Percentiles rank a stretch among this genome's conserved stretches.
Evolutionary conservation across 2,888 invertebrate genomes (phyloP).

Genomic region (Microctonus brassicae): DNA sequence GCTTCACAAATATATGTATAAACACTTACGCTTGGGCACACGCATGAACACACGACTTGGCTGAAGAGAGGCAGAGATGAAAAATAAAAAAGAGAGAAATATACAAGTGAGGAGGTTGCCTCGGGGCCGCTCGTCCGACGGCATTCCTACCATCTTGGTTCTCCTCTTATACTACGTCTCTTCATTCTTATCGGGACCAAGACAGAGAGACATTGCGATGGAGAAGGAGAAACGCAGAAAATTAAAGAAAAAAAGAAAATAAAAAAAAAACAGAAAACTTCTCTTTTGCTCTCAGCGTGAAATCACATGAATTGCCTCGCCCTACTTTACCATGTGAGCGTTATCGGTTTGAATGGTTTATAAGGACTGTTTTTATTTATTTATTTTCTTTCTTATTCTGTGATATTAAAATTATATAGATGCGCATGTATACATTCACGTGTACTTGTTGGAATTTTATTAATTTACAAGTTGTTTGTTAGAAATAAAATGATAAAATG

Average conservation of each 20-base stretch:
- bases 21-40: slow-evolving; percentile 39
- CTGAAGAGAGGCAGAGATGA: background rate
- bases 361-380: background rate
- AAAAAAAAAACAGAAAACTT: too few relatives aligned
- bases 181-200: slow-evolving; percentile 55
- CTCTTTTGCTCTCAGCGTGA: too few relatives aligned
- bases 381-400: background rate
- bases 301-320: background rate
- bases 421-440: too few relatives aligned
- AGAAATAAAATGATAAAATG: background rate
- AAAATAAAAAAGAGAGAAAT: background rate
- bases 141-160: slow-evolving; percentile 64
- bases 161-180: slow-evolving; percentile 50
- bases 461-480: background rate
- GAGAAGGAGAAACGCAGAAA: background rate
- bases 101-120: slow-evolving; percentile 32
- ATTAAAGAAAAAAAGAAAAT: too few relatives aligned
- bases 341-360: background rate
- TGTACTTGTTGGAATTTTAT: background rate
- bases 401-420: background rate
- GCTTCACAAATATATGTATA: slow-evolving; percentile 25
- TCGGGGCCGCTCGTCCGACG: slow-evolving; percentile 67
- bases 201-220: background rate
- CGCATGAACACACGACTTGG: slow-evolving; percentile 14
- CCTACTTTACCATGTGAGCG: background rate